Percentiles rank a stretch among this genome's conserved stretches.
Evolutionary conservation across 2,888 invertebrate genomes (phyloP).

Genomic region (Axea sp.): DNA sequence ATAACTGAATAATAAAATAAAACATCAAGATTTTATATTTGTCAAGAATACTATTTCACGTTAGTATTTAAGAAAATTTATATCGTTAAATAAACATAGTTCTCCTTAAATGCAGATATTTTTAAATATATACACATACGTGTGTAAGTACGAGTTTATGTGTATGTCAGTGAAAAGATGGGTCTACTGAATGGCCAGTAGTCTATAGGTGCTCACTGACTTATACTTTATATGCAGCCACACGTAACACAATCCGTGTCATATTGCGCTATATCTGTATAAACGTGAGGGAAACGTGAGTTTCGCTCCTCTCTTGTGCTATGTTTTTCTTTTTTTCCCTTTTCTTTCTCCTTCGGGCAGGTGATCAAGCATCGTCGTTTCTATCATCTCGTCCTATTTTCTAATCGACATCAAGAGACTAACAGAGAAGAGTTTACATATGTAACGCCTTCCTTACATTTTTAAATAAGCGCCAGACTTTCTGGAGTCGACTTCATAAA

Average conservation of each 20-base stretch:
- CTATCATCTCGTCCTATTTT: conserved; percentile 28
- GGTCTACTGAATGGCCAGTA: conserved; percentile 9
- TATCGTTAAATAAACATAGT: conserved; percentile 1
- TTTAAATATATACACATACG: not conserved
- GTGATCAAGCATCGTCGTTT: conserved; percentile 39
- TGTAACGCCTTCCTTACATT: conserved; percentile 9
- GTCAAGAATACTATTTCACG: too few relatives aligned
- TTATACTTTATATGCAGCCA: conserved; percentile 31
- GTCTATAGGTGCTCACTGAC: conserved; percentile 19
- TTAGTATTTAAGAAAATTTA: too few relatives aligned
- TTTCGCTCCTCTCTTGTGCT: not conserved
- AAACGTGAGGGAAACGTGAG: conserved; percentile 22
- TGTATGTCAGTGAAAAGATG: conserved; percentile 3
- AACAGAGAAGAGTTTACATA: conserved; percentile 26
- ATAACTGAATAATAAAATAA: too few relatives aligned
- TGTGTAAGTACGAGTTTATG: not conserved
- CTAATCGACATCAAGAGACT: conserved; percentile 32
- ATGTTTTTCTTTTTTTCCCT: not conserved
- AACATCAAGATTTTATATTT: too few relatives aligned
- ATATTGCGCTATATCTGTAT: conserved; percentile 36
- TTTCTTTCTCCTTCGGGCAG: conserved; percentile 28
- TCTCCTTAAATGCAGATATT: not conserved
- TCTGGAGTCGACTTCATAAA: conserved; percentile 30
- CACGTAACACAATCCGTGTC: conserved; percentile 41
- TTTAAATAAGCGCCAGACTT: conserved; percentile 27